phyloP scores from a whole-genome alignment of 2,113 vertebrate species.

The Pelecanus crispus region DNA sequence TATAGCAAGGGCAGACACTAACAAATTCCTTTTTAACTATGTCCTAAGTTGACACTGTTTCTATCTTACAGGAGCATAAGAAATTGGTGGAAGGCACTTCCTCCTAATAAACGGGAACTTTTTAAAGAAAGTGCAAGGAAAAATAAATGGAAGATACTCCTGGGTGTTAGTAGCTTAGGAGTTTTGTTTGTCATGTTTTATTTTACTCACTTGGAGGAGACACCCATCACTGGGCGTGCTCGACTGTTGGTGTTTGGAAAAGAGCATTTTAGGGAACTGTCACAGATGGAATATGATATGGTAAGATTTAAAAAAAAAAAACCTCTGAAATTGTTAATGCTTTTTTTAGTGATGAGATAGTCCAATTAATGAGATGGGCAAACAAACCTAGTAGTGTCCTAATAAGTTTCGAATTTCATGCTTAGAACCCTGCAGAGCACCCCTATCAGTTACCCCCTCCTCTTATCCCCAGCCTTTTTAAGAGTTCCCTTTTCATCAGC shows the following conservation, averaged over 20 bases:
- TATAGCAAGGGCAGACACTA: background rate
- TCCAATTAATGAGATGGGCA: background rate
- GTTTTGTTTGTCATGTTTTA: conserved; percentile 79
- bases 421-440: background rate
- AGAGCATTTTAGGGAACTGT: conserved; percentile 84
- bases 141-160: conserved; percentile 82
- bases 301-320: conserved; percentile 69
- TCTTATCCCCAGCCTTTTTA: background rate
- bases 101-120: conserved; percentile 81
- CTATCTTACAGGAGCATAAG: conserved; percentile 84
- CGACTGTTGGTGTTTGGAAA: conserved; percentile 86
- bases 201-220: conserved; percentile 89
- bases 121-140: conserved; percentile 77
- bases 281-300: conserved; percentile 78
- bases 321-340: background rate
- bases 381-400: background rate
- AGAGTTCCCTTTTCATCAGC: background rate
- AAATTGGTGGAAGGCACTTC: conserved; percentile 91
- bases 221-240: conserved; percentile 86
- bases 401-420: background rate
- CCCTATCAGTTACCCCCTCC: background rate
- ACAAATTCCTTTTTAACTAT: background rate
- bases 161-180: conserved; percentile 68
- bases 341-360: background rate
- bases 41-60: background rate